Evolutionary conservation across 2,113 vertebrate species (phyloP).

Genomic region (Scophthalmus maximus): DNA sequence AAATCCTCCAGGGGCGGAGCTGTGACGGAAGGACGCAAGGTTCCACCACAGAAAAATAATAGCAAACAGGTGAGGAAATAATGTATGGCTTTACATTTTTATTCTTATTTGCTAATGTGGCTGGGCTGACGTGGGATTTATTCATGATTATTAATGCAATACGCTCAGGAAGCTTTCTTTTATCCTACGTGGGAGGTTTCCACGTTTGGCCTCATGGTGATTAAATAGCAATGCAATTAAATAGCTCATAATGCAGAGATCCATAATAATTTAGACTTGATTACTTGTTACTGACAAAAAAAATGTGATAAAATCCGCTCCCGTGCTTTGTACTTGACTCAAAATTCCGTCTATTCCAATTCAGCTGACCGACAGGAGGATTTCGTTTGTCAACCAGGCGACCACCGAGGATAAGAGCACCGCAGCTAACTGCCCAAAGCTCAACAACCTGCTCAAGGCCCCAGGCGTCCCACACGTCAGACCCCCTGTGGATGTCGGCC

Average conservation of each 20-base stretch:
- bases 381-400: conserved; percentile 25
- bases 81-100: background rate
- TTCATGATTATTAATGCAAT: background rate
- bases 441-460: conserved; percentile 35
- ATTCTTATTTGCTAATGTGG: too few relatives aligned
- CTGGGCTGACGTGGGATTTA: background rate
- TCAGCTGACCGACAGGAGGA: conserved; percentile 38
- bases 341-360: background rate
- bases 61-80: conserved; percentile 70
- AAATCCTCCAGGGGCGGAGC: conserved; percentile 47
- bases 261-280: too few relatives aligned
- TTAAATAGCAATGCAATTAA: background rate
- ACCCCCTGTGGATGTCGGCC: conserved; percentile 14
- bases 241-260: too few relatives aligned
- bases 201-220: background rate
- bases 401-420: conserved; percentile 66
- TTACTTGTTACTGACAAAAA: background rate
- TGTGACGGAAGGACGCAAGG: conserved; percentile 7
- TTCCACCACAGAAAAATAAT: background rate
- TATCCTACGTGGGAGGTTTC: background rate
- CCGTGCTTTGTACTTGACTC: background rate
- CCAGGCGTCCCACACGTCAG: background rate
- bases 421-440: conserved; percentile 74
- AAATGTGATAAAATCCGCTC: background rate
- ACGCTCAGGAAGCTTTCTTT: background rate